Conservation (phyloP, 2,888 invertebrate genomes). For the Malthinus flaveolus region DNA sequence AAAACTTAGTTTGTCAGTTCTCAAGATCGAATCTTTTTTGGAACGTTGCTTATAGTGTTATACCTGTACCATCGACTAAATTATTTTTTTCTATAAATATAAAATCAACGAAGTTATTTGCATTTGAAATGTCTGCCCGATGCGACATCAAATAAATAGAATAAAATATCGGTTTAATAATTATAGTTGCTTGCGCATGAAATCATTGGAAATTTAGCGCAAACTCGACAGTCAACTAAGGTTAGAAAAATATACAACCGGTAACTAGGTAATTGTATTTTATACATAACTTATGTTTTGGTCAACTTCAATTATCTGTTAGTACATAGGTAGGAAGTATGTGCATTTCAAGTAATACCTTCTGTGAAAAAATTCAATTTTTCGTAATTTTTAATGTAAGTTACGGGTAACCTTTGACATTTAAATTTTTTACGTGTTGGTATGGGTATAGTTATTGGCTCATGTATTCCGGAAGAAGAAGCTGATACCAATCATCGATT, state of each 20-base stretch:
- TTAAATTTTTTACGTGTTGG: constrained; percentile 37
- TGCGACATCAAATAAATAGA: constrained; percentile 2
- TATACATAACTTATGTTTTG: neutral
- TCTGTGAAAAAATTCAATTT: neutral
- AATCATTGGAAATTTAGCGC: constrained; percentile 15
- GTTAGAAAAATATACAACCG: constrained; percentile 19
- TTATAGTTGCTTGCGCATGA: constrained; percentile 17
- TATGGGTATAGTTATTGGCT: constrained; percentile 75
- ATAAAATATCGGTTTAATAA: neutral
- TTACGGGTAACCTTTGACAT: constrained; percentile 48
- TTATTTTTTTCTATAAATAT: too few relatives aligned
- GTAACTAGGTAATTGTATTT: constrained; percentile 11
- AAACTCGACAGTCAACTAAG: constrained; percentile 15
- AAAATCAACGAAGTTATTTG: too few relatives aligned
- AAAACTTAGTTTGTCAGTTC: too few relatives aligned
- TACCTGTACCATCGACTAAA: too few relatives aligned
- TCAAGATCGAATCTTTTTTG: too few relatives aligned
- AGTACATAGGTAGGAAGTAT: neutral
- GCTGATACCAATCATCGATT: constrained; percentile 56
- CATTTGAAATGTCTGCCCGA: neutral
- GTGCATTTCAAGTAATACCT: neutral
- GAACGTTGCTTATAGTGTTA: too few relatives aligned
- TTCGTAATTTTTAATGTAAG: constrained; percentile 1
- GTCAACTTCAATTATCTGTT: too few relatives aligned
- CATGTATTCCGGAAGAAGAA: constrained; percentile 71